A percentile compares a stretch with the other conserved stretches of the same genome.
Evolutionary conservation across 2,113 vertebrate genomes (phyloP).

Genomic region (Oreotragus oreotragus): DNA sequence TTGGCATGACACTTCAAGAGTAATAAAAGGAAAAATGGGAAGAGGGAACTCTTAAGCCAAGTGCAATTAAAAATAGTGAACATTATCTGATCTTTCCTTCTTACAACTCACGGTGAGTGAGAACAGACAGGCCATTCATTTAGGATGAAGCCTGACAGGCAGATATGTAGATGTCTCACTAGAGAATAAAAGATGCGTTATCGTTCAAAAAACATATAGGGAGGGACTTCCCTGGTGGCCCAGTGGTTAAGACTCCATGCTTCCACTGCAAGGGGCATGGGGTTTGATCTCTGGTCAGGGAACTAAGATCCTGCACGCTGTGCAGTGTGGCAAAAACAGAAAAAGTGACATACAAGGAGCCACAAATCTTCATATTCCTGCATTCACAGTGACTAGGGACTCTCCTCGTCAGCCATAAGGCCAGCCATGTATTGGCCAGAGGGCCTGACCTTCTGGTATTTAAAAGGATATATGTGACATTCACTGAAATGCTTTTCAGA

Average conservation of each 20-base stretch:
- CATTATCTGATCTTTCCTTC: conserved; percentile 28
- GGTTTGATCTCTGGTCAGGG: background rate
- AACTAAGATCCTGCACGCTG: background rate
- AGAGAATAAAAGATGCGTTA: background rate
- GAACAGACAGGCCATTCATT: conserved; percentile 55
- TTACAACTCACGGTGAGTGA: background rate
- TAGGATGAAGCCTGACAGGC: background rate
- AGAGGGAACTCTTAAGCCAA: conserved; percentile 37
- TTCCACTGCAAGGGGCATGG: background rate
- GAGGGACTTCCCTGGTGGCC: background rate
- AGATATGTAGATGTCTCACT: background rate
- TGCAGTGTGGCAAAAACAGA: background rate
- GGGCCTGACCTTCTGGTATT: background rate
- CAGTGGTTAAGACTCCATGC: no score
- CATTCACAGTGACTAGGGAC: background rate
- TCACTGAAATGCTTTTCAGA: background rate
- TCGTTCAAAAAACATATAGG: background rate
- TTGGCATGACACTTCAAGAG: conserved; percentile 31
- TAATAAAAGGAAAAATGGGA: background rate
- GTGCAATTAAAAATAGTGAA: conserved; percentile 41
- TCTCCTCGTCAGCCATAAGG: background rate
- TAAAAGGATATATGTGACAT: background rate
- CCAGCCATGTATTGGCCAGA: background rate
- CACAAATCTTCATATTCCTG: background rate
- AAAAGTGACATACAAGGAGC: background rate